Evolutionary conservation across 2,888 invertebrate genomes (phyloP).

Genomic region (Poecilus cupreus): DNA sequence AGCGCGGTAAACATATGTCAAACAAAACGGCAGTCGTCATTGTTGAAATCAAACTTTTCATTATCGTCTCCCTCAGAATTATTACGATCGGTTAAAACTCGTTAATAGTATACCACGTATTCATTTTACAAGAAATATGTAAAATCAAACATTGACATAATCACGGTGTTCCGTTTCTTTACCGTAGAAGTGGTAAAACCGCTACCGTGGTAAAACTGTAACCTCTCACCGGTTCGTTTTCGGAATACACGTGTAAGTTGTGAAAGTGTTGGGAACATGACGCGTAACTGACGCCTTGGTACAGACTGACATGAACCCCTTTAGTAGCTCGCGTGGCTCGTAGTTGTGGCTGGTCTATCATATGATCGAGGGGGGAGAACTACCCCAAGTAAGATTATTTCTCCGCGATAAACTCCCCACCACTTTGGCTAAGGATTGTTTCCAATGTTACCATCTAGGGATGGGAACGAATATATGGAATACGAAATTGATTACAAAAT

Average conservation of each 20-base stretch:
- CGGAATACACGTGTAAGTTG: not conserved
- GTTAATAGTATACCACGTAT: no score
- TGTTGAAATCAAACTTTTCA: no score
- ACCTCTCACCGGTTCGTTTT: no score
- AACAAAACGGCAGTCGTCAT: no score
- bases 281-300: slow-evolving; percentile 49
- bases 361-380: slow-evolving; percentile 46
- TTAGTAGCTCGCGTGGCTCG: slow-evolving; percentile 41
- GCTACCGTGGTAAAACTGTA: no score
- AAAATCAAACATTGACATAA: no score
- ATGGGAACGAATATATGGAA: not conserved
- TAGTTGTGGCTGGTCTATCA: slow-evolving; percentile 30
- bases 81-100: no score
- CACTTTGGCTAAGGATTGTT: slow-evolving; percentile 25
- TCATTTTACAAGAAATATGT: no score
- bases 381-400: slow-evolving; percentile 52
- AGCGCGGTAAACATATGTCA: no score
- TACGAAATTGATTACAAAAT: slow-evolving; percentile 16
- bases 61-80: no score
- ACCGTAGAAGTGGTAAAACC: no score
- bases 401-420: slow-evolving; percentile 52
- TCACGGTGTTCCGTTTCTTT: no score
- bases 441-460: not conserved
- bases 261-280: slow-evolving; percentile 36
- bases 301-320: slow-evolving; percentile 52